phyloP scores from a whole-genome alignment of 1,140 invertebrate genomes.

The Hypothenemus hampei region DNA sequence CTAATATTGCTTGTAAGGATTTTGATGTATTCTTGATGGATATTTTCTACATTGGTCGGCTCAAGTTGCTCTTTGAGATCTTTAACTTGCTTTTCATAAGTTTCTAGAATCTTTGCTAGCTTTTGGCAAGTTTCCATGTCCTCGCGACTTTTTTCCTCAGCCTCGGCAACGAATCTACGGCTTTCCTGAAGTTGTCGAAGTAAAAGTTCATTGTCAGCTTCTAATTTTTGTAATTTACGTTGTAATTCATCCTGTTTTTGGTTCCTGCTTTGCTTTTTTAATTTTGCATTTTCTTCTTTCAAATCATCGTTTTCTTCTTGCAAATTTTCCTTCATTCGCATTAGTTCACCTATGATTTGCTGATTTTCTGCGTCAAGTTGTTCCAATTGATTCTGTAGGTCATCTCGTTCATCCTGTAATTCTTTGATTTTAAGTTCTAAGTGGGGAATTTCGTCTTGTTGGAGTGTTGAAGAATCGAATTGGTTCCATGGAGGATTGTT shows the following conservation, averaged over 20 bases:
- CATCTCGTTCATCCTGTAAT: constrained; percentile 41
- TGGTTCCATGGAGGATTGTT: too few relatives aligned
- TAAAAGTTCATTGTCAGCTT: constrained; percentile 26
- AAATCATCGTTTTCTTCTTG: constrained; percentile 53
- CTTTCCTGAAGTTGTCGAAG: constrained; percentile 29
- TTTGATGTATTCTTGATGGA: constrained; percentile 38
- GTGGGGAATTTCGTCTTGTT: constrained; percentile 15
- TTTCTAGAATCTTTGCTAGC: constrained; percentile 34
- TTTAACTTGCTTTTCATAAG: constrained; percentile 35
- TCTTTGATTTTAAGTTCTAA: constrained; percentile 22
- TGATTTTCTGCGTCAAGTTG: constrained; percentile 42
- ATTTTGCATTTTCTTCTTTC: constrained; percentile 49
- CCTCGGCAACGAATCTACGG: constrained; percentile 15
- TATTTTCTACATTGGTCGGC: constrained; percentile 14
- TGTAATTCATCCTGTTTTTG: constrained; percentile 11
- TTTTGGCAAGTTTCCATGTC: constrained; percentile 33
- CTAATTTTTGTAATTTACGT: constrained; percentile 25
- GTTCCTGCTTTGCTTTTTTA: constrained; percentile 39
- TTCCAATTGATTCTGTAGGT: constrained; percentile 38
- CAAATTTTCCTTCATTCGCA: constrained; percentile 46
- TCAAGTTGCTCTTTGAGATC: constrained; percentile 27
- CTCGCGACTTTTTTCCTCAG: constrained; percentile 28
- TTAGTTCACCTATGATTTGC: constrained; percentile 37
- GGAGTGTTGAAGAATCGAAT: too few relatives aligned
- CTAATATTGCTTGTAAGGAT: constrained; percentile 49